Evolutionary conservation across 1,140 invertebrate genomes (phyloP).

Genomic region (Rhopalosiphum padi): DNA sequence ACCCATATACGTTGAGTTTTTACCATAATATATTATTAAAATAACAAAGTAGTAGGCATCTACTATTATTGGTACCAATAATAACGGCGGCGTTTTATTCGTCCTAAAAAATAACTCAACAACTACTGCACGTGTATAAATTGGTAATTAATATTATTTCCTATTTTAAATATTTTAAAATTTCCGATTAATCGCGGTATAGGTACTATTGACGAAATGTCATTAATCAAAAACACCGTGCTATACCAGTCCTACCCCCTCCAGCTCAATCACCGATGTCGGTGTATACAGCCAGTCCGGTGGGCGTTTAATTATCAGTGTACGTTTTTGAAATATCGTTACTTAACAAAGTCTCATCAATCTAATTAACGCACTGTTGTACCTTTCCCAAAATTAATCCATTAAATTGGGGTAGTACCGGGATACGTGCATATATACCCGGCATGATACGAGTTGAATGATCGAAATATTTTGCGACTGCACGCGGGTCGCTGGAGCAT

Average conservation of each 20-base stretch:
- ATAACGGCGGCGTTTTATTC: neutral
- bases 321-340: constrained; percentile 2
- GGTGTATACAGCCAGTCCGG: neutral
- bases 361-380: neutral
- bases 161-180: neutral
- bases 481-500: neutral
- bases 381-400: neutral
- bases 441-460: neutral
- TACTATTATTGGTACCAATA: neutral
- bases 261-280: neutral
- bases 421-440: neutral
- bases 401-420: neutral
- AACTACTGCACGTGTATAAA: neutral
- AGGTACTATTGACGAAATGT: neutral
- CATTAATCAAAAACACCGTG: neutral
- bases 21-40: neutral
- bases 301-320: constrained; percentile 11
- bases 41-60: neutral
- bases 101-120: neutral
- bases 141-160: neutral
- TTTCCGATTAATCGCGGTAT: neutral
- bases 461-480: neutral
- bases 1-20: neutral
- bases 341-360: constrained; percentile 21
- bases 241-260: neutral